phyloP scores from a whole-genome alignment of 1,140 invertebrate species.

The Campodea augens region DNA sequence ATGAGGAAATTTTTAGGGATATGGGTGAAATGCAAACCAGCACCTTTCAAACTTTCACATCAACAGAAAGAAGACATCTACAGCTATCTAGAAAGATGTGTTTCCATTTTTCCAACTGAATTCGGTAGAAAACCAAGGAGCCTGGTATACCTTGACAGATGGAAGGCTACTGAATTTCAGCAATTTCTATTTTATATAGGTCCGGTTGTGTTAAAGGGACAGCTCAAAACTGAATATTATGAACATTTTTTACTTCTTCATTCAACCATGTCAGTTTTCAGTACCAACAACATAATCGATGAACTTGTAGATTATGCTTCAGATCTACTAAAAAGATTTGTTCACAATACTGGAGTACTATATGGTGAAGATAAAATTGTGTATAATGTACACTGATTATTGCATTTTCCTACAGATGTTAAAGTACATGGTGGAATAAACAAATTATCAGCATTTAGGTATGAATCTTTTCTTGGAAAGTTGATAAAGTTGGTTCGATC shows the following conservation, averaged over 20 bases:
- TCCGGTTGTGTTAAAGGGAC: constrained; percentile 7
- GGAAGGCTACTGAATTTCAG: constrained; percentile 13
- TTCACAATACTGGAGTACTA: constrained; percentile 12
- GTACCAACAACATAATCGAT: neutral
- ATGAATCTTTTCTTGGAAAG: constrained; percentile 19
- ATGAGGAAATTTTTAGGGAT: neutral
- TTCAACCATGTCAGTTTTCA: constrained; percentile 12
- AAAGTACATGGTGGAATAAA: constrained; percentile 19
- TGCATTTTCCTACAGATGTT: constrained; percentile 22
- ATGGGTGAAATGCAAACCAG: neutral
- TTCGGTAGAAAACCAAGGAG: constrained; percentile 12
- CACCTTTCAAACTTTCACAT: neutral
- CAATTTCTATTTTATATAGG: constrained; percentile 14
- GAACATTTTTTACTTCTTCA: constrained; percentile 11
- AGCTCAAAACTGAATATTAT: constrained; percentile 5
- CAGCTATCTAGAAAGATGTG: neutral
- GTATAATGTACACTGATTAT: constrained; percentile 23
- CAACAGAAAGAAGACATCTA: constrained; percentile 5
- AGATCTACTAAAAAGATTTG: constrained; percentile 18
- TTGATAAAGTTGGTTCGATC: too few species aligned
- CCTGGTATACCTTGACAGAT: constrained; percentile 9
- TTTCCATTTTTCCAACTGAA: constrained; percentile 9
- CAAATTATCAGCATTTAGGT: constrained; percentile 20
- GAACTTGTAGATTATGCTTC: constrained; percentile 14
- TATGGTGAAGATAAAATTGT: constrained; percentile 19